Evolutionary conservation across 2,797 vertebrate species (phyloP), one percentile per base, ranked within the genome.

Genomic region (Hapalemur alaotrensis): DNA sequence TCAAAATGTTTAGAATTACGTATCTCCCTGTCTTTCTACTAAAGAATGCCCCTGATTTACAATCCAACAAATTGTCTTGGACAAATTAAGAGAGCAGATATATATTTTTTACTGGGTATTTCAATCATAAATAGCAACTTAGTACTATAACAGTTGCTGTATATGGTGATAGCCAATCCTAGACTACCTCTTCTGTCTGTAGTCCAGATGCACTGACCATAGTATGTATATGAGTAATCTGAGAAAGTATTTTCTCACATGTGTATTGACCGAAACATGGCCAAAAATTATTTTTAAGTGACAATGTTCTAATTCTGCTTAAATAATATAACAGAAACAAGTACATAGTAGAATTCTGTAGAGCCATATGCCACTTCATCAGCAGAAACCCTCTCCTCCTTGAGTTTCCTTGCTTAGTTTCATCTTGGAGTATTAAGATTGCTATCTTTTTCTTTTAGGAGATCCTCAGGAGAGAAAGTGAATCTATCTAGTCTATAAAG

Each of bases 1-100:
- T 86, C 38, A 30, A 48, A 83, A 70, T 61, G 41, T 82, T 97
- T 84, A 95, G 35, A 97, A 93, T 69, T 81, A 61, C 32, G 32
- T 61, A 54, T 61, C 1, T 35, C 10, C 13, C 12, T 92, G 7
- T 20, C 28, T 93, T 91, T 78, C 84, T 57, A 93, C 57, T 18
- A 38, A 30, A 30, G 41, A 92, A 91, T 91, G 88, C 46, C 17
- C 10, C n/a, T 92, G 50, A 81, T 88, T 88, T 88, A 87, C 32
- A 85, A 91, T 81, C 63, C 52, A 69, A 59, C 63, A 28, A 91
- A 43, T 85, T 94, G 11, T 15, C 10, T 87, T 78, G 70, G 41
- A 63, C 41, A 88, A 81, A 93, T 61, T 70, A 79, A 85, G 85
- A 50, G 25, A 54, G 35, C 10, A 76, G 2, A 43, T 83, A n/a